Evolutionary conservation across 1,140 invertebrate species (phyloP).

Genomic region (Drosophila insularis): DNA sequence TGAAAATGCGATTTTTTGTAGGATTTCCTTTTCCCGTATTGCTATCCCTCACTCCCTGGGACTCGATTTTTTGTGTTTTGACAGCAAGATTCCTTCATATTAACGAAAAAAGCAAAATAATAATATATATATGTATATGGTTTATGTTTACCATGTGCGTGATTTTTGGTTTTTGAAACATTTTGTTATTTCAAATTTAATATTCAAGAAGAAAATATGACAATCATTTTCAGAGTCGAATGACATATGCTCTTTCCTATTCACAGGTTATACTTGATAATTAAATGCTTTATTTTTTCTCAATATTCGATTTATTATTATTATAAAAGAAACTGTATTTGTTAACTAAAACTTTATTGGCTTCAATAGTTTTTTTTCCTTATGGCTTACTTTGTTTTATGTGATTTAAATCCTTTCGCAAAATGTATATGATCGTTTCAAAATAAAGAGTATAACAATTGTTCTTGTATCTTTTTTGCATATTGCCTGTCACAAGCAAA

Average conservation of each 20-base stretch:
- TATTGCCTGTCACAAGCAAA: slow-evolving; percentile 10
- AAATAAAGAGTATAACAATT: not conserved
- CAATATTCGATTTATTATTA: too few relatives aligned
- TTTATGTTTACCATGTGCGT: slow-evolving; percentile 1
- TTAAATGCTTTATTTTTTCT: too few relatives aligned
- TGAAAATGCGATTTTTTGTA: slow-evolving; percentile 14
- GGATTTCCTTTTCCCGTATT: not conserved
- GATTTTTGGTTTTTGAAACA: slow-evolving; percentile 2
- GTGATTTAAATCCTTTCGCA: too few relatives aligned
- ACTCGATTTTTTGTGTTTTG: not conserved
- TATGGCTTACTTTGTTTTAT: too few relatives aligned
- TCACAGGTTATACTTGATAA: too few relatives aligned
- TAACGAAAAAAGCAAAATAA: not conserved
- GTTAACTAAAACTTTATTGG: too few relatives aligned
- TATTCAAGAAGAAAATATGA: not conserved
- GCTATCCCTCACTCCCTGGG: not conserved
- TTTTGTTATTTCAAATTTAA: slow-evolving; percentile 1
- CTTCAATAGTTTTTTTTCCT: too few relatives aligned
- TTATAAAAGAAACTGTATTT: too few relatives aligned
- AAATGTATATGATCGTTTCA: not conserved
- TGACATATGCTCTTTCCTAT: not conserved
- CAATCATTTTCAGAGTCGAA: not conserved
- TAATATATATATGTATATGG: not conserved
- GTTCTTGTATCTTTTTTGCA: not conserved
- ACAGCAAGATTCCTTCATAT: not conserved